These are phyloP conservation scores for Gracilinanus agilis DNA, from an alignment of 2,113 vertebrate genomes.

Conservation along the genomic window DNA sequence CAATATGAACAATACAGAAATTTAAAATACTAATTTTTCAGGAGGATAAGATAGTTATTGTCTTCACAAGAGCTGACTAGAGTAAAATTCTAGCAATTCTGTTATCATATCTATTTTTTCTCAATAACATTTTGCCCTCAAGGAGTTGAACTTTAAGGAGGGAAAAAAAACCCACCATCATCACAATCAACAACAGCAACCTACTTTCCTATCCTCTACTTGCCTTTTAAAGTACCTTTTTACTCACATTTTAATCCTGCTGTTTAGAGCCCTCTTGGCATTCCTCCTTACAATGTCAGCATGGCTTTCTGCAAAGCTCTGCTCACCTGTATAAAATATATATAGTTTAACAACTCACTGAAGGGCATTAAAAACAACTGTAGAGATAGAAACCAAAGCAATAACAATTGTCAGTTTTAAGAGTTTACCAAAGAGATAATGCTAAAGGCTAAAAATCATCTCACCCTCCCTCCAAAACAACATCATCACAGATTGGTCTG, in stretches of 20 bases:
- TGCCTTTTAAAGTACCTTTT: slow-evolving; percentile 1
- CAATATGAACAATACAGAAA: background rate
- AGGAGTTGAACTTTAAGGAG: background rate
- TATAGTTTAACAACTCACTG: background rate
- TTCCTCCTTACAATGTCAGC: background rate
- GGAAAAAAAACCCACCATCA: background rate
- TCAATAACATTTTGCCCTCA: background rate
- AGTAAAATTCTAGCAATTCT: background rate
- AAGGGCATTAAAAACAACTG: background rate
- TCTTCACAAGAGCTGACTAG: background rate
- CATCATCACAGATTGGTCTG: background rate
- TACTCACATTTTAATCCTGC: background rate
- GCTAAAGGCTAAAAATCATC: background rate
- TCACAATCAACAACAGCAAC: background rate
- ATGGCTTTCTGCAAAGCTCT: background rate
- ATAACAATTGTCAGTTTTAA: background rate
- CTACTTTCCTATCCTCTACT: background rate
- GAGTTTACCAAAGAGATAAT: background rate
- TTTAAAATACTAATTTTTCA: background rate
- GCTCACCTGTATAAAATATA: background rate
- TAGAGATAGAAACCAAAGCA: background rate
- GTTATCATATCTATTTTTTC: background rate
- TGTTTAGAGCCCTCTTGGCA: background rate
- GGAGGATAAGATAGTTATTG: background rate
- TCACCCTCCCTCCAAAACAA: background rate